These are phyloP conservation scores for Maccullochella peelii DNA, from an alignment of 2,113 vertebrate genomes.

Conservation along the genomic window DNA sequence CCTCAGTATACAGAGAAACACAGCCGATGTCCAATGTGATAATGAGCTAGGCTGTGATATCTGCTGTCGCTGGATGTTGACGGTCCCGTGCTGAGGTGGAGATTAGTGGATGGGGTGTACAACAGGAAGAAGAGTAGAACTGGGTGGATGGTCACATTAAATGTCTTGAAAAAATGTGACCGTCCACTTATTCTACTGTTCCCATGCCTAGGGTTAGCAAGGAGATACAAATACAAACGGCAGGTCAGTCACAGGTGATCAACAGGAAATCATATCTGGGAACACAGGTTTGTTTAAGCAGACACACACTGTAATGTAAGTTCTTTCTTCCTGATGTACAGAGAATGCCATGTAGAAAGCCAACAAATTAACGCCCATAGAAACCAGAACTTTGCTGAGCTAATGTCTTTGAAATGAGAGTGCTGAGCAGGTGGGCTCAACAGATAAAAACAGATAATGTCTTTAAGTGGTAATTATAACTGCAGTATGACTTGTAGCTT, in stretches of 20 bases:
- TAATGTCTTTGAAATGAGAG: not conserved
- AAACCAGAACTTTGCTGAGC: not conserved
- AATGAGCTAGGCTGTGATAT: conserved; percentile 31
- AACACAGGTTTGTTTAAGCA: not conserved
- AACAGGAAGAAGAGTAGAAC: not conserved
- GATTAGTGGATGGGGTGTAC: not conserved
- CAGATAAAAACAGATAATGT: not conserved
- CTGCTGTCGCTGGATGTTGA: conserved; percentile 19
- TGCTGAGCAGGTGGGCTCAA: not conserved
- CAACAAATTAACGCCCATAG: not conserved
- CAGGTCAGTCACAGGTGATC: not conserved
- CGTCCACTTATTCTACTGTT: not conserved
- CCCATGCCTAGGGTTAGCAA: not conserved
- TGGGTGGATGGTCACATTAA: conserved; percentile 13
- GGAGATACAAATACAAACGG: not conserved
- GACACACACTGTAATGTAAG: not conserved
- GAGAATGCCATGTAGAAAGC: not conserved
- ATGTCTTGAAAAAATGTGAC: not conserved
- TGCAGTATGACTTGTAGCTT: not conserved
- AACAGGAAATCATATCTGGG: not conserved
- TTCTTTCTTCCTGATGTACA: not conserved
- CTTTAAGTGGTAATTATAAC: not conserved
- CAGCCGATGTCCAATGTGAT: conserved; percentile 16
- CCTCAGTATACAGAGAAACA: conserved; percentile 15
- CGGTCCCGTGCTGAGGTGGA: not conserved